These are phyloP conservation scores for Lepus americanus DNA, from an alignment of 2,113 vertebrate genomes.

Conservation along the genomic window DNA sequence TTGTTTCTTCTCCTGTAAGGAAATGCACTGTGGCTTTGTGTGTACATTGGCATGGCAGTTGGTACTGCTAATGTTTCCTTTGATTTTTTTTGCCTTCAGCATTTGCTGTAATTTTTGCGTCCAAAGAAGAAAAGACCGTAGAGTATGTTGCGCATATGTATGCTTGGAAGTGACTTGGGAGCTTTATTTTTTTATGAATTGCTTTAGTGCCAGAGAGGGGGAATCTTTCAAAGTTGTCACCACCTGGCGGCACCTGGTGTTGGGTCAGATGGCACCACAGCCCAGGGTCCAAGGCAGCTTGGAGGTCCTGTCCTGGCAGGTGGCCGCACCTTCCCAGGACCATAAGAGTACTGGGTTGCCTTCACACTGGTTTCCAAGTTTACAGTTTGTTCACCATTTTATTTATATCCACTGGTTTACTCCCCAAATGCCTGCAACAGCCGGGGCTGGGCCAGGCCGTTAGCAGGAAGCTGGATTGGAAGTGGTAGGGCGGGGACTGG, in stretches of 20 bases:
- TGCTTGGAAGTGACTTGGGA: not conserved
- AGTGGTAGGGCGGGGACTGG: too few species aligned
- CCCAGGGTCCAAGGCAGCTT: not conserved
- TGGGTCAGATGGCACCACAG: not conserved
- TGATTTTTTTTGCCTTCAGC: not conserved
- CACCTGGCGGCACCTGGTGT: not conserved
- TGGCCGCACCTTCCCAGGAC: not conserved
- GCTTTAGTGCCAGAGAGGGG: slow-evolving; percentile 4
- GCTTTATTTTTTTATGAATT: slow-evolving; percentile 27
- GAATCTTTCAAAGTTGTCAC: not conserved
- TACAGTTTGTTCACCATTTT: not conserved
- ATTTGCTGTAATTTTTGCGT: slow-evolving; percentile 5
- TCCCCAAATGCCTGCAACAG: too few species aligned
- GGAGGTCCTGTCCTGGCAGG: not conserved
- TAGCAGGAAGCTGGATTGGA: too few species aligned
- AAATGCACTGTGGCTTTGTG: not conserved
- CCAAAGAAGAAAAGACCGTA: not conserved
- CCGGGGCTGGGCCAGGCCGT: too few species aligned
- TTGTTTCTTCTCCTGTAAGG: slow-evolving; percentile 25
- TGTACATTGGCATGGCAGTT: not conserved
- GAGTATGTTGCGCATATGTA: not conserved
- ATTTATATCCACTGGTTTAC: too few species aligned
- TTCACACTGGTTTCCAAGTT: not conserved
- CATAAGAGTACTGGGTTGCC: not conserved
- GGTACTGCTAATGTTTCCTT: not conserved